phyloP scores from a whole-genome alignment of 92 coral and sea anemone genomes.

The Plumapathes pennacea region DNA sequence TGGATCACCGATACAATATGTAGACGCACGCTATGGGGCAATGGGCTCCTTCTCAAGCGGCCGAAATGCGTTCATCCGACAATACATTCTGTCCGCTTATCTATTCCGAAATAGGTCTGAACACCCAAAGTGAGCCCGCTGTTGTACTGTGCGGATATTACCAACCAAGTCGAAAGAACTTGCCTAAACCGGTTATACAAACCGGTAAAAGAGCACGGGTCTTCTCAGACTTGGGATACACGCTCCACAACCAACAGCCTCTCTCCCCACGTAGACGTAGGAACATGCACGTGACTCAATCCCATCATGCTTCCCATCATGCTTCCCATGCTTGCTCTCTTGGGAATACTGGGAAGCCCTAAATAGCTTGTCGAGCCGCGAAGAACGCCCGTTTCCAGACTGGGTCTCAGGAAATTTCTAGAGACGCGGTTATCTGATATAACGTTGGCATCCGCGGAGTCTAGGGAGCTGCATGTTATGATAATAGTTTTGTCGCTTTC shows the following conservation, averaged over 20 bases:
- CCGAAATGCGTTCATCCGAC: too few species aligned
- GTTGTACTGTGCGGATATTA: too few species aligned
- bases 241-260: slow-evolving; percentile 56
- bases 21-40: too few species aligned
- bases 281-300: slow-evolving; percentile 19
- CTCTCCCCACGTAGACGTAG: slow-evolving; percentile 30
- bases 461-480: slow-evolving; percentile 8
- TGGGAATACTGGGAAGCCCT: slow-evolving; percentile 54
- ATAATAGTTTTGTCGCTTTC: slow-evolving; percentile 45
- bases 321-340: slow-evolving; percentile 58
- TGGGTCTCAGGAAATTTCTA: slow-evolving; percentile 19
- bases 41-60: too few species aligned
- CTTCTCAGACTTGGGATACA: slow-evolving; percentile 48
- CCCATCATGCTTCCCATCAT: slow-evolving; percentile 56
- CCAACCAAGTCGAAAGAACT: too few species aligned
- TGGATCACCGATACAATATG: too few species aligned
- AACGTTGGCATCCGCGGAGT: slow-evolving; percentile 3
- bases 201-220: not conserved
- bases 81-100: too few species aligned
- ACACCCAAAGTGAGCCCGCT: too few species aligned
- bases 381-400: slow-evolving; percentile 30
- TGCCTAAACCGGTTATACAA: too few species aligned
- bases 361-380: slow-evolving; percentile 22
- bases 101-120: too few species aligned
- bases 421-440: slow-evolving; percentile 21